These are phyloP conservation scores for Diglossa cyanea DNA, from an alignment of 2,797 vertebrate species.

Conservation along the genomic window DNA sequence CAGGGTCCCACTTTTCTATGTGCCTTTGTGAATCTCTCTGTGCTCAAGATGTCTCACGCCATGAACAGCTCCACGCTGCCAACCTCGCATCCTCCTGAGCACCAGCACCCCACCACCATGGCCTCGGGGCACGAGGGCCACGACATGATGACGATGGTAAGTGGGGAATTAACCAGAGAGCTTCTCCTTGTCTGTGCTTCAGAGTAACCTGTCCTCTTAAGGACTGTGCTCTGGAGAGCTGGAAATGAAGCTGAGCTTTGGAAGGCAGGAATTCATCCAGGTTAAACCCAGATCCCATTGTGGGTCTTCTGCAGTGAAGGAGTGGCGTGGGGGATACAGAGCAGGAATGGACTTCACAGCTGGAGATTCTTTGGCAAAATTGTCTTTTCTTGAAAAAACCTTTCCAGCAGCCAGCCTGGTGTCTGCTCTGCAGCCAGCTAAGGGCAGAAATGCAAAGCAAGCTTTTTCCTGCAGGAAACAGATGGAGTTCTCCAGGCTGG, in stretches of 20 bases:
- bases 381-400: neutral
- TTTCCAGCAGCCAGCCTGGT: neutral
- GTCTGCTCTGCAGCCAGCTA: neutral
- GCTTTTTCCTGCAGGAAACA: neutral
- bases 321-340: fast-evolving
- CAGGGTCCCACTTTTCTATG: neutral
- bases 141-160: constrained; percentile 75
- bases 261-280: neutral
- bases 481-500: neutral
- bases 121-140: constrained; percentile 19
- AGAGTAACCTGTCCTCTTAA: neutral
- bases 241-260: neutral
- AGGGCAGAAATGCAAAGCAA: neutral
- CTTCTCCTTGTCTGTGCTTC: neutral
- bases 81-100: constrained; percentile 44
- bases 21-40: neutral
- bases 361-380: neutral
- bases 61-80: constrained; percentile 18
- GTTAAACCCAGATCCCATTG: neutral
- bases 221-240: neutral
- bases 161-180: neutral
- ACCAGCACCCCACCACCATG: constrained; percentile 40
- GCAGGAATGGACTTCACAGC: neutral
- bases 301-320: neutral
- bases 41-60: neutral